These are phyloP conservation scores for Cosmorhoe ocellata DNA, from an alignment of 2,888 invertebrate species.

Conservation along the genomic window DNA sequence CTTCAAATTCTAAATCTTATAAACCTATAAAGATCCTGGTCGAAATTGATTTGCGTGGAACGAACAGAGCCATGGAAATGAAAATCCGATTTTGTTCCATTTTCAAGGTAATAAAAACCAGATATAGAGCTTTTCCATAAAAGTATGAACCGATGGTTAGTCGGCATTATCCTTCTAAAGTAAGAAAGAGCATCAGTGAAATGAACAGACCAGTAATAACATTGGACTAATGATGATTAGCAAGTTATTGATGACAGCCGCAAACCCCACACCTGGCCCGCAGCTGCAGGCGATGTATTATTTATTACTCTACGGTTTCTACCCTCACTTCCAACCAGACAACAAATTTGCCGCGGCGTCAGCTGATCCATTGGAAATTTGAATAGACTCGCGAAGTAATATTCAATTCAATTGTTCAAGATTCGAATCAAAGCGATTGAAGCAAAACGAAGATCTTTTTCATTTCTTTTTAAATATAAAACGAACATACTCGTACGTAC, in stretches of 20 bases:
- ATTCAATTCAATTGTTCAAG: conserved; percentile 39
- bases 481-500: not conserved
- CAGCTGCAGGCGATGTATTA: too few species aligned
- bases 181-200: too few species aligned
- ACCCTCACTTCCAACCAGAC: conserved; percentile 34
- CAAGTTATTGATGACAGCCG: too few species aligned
- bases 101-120: conserved; percentile 4
- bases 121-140: not conserved
- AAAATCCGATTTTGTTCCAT: conserved; percentile 23
- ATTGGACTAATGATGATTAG: too few species aligned
- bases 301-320: conserved; percentile 7
- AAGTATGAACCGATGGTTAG: conserved; percentile 1
- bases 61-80: conserved; percentile 20
- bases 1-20: conserved; percentile 9
- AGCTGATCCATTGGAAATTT: conserved; percentile 49
- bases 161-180: too few species aligned
- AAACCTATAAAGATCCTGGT: conserved; percentile 12
- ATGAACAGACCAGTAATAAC: too few species aligned
- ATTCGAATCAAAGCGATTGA: conserved; percentile 39
- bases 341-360: conserved; percentile 43
- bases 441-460: conserved; percentile 5
- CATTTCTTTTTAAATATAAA: not conserved
- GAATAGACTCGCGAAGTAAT: conserved; percentile 41
- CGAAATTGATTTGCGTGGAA: conserved; percentile 22
- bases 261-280: too few species aligned